Evolutionary conservation across 2,797 vertebrate species (phyloP).

Genomic region (Sebastes diploproa): DNA sequence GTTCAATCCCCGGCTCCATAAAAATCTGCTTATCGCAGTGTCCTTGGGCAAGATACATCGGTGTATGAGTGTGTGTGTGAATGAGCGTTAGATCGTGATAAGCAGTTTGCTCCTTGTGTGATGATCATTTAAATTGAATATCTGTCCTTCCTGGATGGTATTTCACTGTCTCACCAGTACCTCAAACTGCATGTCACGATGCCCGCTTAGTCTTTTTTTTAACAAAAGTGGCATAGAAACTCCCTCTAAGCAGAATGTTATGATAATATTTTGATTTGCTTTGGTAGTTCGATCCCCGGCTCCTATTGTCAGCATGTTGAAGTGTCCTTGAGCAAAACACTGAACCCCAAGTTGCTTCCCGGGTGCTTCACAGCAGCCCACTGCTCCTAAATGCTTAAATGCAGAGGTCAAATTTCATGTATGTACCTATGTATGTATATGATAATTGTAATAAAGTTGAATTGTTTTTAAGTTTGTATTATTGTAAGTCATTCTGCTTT

Average conservation of each 20-base stretch:
- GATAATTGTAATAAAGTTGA: no score
- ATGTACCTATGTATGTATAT: background rate
- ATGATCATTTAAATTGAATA: background rate
- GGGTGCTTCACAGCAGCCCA: background rate
- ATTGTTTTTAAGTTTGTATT: background rate
- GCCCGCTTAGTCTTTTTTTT: background rate
- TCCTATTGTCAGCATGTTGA: background rate
- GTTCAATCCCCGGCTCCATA: background rate
- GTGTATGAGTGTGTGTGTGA: background rate
- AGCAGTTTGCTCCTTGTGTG: background rate
- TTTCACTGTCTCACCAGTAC: background rate
- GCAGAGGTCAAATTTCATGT: no score
- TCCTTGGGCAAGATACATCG: background rate
- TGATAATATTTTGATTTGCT: background rate
- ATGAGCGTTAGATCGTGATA: background rate
- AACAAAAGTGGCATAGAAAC: background rate
- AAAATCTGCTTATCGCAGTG: background rate
- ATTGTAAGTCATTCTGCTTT: background rate
- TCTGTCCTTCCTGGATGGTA: background rate
- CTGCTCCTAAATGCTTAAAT: no score
- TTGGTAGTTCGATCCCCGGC: background rate
- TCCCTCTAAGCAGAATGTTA: background rate
- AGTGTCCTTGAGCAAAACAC: background rate
- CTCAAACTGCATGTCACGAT: background rate
- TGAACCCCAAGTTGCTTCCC: background rate